Evolutionary conservation across 2,113 vertebrate species (phyloP), one percentile per base, ranked within the genome.

Genomic region (Petromus typicus): DNA sequence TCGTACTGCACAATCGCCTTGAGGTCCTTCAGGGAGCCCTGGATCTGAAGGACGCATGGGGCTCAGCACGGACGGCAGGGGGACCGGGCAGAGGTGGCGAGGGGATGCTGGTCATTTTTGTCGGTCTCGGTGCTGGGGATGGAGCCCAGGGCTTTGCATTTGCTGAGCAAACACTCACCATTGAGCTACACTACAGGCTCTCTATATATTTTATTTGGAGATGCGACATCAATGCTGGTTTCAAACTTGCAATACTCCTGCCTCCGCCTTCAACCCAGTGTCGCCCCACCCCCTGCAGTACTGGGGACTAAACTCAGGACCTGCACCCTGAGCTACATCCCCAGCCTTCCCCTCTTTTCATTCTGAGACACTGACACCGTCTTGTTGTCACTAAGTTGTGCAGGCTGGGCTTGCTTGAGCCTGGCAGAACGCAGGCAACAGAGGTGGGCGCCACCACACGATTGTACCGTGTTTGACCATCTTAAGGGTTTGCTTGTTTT

Each of bases 1-100:
- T 98, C 98, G 91, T 99, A 99, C 94, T 99, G 99, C 88, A 99
- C 56, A 23, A 99, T 99, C 40, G 98, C 99, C 98, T 99, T 99
- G 94, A 99, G 92, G 82, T 99, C 98, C 37, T 99, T 99, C 69
- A 99, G 97, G 92, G 98, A 97, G 86, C 99, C 97, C 89, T 99
- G 97, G 86, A 99, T 25, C 99, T 99, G 97, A 82, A 96, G 30
- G 88, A 92, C 1, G 56, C 59, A 1, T 1, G 1, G 23, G n/a
- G 30, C 56, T 76, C 45, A 93, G 51, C 16, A 8, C 7, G 25
- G 32, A 17, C 25, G 3, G 56, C 17, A 12, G 56, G 56, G 56
- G 20, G 12, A 57, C 17, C 56, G 16, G 56, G 56, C 56, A 16
- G 3, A 1, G 76, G 43, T 4, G 22, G 59, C 30, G 0, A 57